phyloP scores from a whole-genome alignment of 2,888 invertebrate genomes.

The Diabrotica balteata region DNA sequence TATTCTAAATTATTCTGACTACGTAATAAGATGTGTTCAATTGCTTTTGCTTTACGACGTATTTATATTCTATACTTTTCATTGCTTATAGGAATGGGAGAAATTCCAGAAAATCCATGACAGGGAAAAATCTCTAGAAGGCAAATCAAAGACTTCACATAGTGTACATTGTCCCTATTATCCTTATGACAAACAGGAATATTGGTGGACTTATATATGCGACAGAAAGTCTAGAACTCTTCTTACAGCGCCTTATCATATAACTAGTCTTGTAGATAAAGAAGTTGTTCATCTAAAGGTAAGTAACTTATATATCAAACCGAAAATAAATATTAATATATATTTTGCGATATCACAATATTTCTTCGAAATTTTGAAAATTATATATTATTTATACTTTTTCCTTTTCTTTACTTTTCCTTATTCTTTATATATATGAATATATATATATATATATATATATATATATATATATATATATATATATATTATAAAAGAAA shows the following conservation, averaged over 20 bases:
- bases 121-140: conserved; percentile 86
- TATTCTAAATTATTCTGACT: too few relatives aligned
- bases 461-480: too few relatives aligned
- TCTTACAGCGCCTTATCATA: conserved; percentile 90
- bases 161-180: conserved; percentile 97
- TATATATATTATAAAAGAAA: too few relatives aligned
- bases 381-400: too few relatives aligned
- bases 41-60: too few relatives aligned
- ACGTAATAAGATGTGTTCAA: too few relatives aligned
- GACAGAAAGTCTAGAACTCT: conserved; percentile 92
- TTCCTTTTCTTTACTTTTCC: too few relatives aligned
- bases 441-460: too few relatives aligned
- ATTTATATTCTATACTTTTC: conserved; percentile 1
- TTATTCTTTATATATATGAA: too few relatives aligned
- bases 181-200: conserved; percentile 96
- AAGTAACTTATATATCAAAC: conserved; percentile 28
- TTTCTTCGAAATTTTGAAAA: too few relatives aligned
- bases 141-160: conserved; percentile 92
- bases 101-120: conserved; percentile 88
- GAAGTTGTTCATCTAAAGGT: conserved; percentile 91
- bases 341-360: too few relatives aligned
- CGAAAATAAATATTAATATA: too few relatives aligned
- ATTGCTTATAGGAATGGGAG: conserved; percentile 77
- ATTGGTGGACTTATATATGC: conserved; percentile 99
- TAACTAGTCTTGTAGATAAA: conserved; percentile 87